Percentiles rank a stretch among this genome's conserved stretches.
Conservation (phyloP, 2,797 vertebrate species). For the Labeo calbasu region DNA sequence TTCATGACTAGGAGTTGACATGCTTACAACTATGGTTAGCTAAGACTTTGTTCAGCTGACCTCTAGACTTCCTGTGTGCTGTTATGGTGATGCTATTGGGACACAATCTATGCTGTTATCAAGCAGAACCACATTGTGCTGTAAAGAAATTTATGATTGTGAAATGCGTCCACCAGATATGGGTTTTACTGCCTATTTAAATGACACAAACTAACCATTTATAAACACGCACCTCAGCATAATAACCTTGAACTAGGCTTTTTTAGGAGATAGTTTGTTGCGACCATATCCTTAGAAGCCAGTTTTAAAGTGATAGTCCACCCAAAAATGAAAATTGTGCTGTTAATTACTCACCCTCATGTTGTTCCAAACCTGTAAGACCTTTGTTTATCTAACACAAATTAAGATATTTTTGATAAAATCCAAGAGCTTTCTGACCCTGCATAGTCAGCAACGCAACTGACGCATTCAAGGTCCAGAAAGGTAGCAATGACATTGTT, state of each 20-base stretch:
- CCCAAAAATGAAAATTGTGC: too few relatives aligned
- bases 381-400: too few relatives aligned
- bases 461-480: too few relatives aligned
- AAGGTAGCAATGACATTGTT: too few relatives aligned
- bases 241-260: background rate
- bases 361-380: too few relatives aligned
- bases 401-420: too few relatives aligned
- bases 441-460: too few relatives aligned
- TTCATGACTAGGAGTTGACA: conserved; percentile 16
- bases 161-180: conserved; percentile 59
- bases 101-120: conserved; percentile 62
- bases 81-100: conserved; percentile 50
- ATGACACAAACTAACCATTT: background rate
- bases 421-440: too few relatives aligned
- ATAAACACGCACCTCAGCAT: background rate
- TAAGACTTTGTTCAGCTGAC: conserved; percentile 66
- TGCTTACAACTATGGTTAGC: conserved; percentile 46
- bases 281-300: background rate
- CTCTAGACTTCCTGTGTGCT: conserved; percentile 65
- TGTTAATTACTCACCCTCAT: too few relatives aligned
- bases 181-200: background rate
- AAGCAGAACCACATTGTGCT: conserved; percentile 50
- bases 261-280: background rate
- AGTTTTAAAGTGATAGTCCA: too few relatives aligned
- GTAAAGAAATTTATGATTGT: conserved; percentile 59